Evolutionary conservation across 2,797 vertebrate genomes (phyloP).

Genomic region (Eidolon dupreanum): DNA sequence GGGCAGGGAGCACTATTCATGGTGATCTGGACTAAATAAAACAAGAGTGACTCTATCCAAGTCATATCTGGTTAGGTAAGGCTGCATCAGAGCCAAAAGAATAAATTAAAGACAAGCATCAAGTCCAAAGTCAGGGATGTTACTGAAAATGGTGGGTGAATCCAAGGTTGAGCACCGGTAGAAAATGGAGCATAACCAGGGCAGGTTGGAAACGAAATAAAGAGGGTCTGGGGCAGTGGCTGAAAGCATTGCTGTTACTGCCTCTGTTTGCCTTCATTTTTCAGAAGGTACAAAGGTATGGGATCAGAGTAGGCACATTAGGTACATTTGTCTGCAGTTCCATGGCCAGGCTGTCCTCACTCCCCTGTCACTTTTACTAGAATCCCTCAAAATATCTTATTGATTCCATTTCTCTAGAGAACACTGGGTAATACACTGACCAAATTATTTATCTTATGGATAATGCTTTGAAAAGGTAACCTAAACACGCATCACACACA

Average conservation of each 20-base stretch:
- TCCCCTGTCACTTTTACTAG: not conserved
- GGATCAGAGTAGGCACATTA: accelerated
- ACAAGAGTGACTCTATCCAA: not conserved
- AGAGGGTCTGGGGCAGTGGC: no score
- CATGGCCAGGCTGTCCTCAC: accelerated
- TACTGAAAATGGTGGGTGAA: not conserved
- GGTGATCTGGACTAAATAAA: not conserved
- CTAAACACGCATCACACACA: not conserved
- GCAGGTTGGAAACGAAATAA: not conserved
- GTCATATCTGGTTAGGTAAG: not conserved
- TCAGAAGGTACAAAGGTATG: not conserved
- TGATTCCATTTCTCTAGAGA: not conserved
- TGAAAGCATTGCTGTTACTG: not conserved
- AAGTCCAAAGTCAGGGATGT: not conserved
- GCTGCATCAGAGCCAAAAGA: not conserved
- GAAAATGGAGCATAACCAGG: not conserved
- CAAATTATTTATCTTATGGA: not conserved
- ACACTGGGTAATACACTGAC: not conserved
- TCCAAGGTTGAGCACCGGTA: not conserved
- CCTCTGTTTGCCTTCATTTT: not conserved
- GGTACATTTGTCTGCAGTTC: not conserved
- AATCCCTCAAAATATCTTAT: not conserved
- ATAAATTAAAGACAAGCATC: not conserved
- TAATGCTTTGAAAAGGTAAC: not conserved
- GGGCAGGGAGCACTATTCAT: not conserved